Base-by-base conservation (phyloP, 2,113 vertebrate species). In the Pteronura brasiliensis region DNA sequence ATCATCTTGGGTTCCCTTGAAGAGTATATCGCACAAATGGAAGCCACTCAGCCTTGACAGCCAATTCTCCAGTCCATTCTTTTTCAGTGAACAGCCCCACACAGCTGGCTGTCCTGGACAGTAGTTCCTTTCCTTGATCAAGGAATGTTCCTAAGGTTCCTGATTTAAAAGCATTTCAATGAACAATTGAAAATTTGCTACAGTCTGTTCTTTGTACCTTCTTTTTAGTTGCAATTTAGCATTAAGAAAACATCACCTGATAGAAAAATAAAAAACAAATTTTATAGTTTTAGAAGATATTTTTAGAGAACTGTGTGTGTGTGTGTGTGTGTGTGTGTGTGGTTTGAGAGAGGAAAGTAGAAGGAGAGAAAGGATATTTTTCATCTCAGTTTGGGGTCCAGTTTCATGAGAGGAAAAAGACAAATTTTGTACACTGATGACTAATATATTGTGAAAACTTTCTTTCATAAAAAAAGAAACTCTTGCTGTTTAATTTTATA, bases 191-290 rank as follows among this genome's bases (percentile, higher is more conserved):
- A 55, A 55, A 42, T 34, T 18, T 88, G 69, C n/a, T 39, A 2
- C 11, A 31, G 10, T 71, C 34, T 71, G 25, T 57, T 86, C 39
- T 82, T 71, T 31, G 27, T 20, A 65, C 3, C 67, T 67, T 29
- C 59, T 55, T 47, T 83, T 47, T 23, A 47, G 69, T 29, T 65
- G 14, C 29, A 80, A 27, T 67, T 92, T 6, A 47, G 12, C 39
- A 14, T 69, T 69, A 55, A 97, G 65, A 92, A 97, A 84, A 4
- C 52, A 42, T 63, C n/a, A 71, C 84, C 31, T 63, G 42, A n/a
- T 74, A 25, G 47, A 69, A 55, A 57, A 65, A 55, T 34, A 55
- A 23, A 74, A 89, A 92, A 36, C 11, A 67, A 57, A 87, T 42
- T 17, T 74, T 13, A n/a, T 21, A 25, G 21, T 57, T 92, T 77